Percentiles rank a stretch among this genome's conserved stretches.
These are phyloP conservation scores for Hystrix cristata DNA, from an alignment of 2,113 vertebrate species.

Conservation along the genomic window DNA sequence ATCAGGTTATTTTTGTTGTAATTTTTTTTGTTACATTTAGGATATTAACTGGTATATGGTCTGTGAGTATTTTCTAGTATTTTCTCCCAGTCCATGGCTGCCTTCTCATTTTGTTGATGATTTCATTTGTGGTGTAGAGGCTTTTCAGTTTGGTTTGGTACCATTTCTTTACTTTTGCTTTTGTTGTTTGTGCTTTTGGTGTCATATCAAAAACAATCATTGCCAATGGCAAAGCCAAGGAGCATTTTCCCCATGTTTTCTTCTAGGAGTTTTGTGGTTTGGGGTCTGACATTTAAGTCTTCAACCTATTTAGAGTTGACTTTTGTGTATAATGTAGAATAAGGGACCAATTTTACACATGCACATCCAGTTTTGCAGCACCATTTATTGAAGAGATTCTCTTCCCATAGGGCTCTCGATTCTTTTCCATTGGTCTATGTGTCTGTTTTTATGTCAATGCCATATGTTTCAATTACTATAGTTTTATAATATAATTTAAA, in stretches of 20 bases:
- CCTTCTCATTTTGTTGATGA: too few species aligned
- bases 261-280: too few species aligned
- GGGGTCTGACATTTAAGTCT: background rate
- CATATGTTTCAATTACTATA: too few species aligned
- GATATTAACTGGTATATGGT: background rate
- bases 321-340: background rate
- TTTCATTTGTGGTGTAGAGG: too few species aligned
- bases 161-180: background rate
- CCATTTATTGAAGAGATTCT: background rate
- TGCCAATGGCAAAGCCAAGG: too few species aligned
- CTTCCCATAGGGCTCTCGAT: background rate
- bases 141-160: background rate
- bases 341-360: background rate
- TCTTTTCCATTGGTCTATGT: background rate
- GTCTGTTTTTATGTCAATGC: too few species aligned
- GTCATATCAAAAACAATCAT: too few species aligned
- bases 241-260: too few species aligned
- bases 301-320: background rate
- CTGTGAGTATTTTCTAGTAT: background rate
- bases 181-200: too few species aligned
- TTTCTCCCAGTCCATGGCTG: rapidly evolving
- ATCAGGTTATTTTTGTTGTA: too few species aligned
- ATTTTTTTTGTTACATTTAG: too few species aligned
- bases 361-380: background rate
- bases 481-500: too few species aligned